Percentiles rank a stretch among this genome's conserved stretches.
Conservation (phyloP, 2,888 invertebrate species). For the Eudemis profundana region DNA sequence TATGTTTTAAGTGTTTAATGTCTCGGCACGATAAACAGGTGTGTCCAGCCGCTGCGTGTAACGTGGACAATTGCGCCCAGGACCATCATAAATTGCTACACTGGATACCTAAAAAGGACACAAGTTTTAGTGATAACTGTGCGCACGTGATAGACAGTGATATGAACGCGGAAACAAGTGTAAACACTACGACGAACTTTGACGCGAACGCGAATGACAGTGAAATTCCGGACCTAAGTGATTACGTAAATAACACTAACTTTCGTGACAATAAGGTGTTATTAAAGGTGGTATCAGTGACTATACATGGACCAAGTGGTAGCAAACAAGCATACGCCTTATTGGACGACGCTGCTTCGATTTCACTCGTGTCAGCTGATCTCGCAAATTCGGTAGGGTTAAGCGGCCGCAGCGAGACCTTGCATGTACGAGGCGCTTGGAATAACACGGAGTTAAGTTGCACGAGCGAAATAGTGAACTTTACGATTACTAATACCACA, state of each 20-base stretch:
- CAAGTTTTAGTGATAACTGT: not conserved
- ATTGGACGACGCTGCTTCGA: conserved; percentile 3
- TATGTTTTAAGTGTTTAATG: conserved; percentile 6
- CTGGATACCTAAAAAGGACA: not conserved
- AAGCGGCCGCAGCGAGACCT: not conserved
- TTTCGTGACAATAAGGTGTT: not conserved
- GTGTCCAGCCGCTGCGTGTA: conserved; percentile 4
- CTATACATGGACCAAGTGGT: conserved; percentile 1
- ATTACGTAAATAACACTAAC: not conserved
- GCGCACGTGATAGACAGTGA: not conserved
- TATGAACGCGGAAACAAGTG: not conserved
- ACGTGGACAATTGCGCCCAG: conserved; percentile 10
- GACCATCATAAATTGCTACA: not conserved
- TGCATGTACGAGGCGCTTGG: conserved; percentile 22
- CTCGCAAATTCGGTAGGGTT: not conserved
- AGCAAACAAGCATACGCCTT: not conserved
- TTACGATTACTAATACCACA: not conserved
- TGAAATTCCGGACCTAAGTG: not conserved
- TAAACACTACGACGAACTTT: not conserved
- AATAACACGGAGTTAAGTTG: conserved; percentile 15
- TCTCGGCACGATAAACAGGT: conserved; percentile 1
- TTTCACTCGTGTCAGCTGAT: conserved; percentile 1
- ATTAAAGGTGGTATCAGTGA: conserved; percentile 3
- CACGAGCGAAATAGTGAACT: conserved; percentile 5
- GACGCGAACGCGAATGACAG: not conserved